These are phyloP conservation scores for Eulithis prunata DNA, from an alignment of 2,888 invertebrate genomes.

Conservation along the genomic window DNA sequence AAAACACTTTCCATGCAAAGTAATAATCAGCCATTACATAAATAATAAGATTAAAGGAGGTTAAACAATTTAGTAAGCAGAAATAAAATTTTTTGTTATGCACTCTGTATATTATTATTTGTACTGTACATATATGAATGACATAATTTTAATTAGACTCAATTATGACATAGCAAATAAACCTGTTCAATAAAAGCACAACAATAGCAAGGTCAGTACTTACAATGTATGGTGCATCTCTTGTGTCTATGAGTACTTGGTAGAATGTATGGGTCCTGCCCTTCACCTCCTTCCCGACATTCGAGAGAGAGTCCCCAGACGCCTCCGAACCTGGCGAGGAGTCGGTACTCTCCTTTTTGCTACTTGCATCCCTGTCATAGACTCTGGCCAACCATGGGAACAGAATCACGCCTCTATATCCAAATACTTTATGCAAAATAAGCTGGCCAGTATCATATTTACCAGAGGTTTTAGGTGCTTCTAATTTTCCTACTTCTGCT, in stretches of 20 bases:
- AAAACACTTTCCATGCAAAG: conserved; percentile 7
- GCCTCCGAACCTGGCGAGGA: conserved; percentile 55
- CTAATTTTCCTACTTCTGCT: conserved; percentile 96
- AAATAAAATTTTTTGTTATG: not conserved
- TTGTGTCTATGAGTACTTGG: conserved; percentile 98
- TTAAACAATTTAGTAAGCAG: not conserved
- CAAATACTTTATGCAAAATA: conserved; percentile 98
- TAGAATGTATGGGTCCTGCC: conserved; percentile 97
- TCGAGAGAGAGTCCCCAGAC: conserved; percentile 71
- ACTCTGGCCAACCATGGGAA: conserved; percentile 99
- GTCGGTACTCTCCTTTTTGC: conserved; percentile 84
- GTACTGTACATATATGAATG: conserved; percentile 28
- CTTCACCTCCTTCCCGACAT: conserved; percentile 93
- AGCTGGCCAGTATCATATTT: conserved; percentile 98
- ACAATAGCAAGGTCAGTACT: conserved; percentile 65
- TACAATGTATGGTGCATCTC: conserved; percentile 98
- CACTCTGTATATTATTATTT: too few relatives aligned
- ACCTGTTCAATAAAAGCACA: conserved; percentile 13
- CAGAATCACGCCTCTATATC: conserved; percentile 97
- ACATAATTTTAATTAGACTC: conserved; percentile 19
- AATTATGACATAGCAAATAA: conserved; percentile 9
- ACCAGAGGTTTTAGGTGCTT: conserved; percentile 92
- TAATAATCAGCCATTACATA: not conserved
- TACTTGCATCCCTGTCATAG: conserved; percentile 95
- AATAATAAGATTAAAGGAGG: not conserved